Percentiles rank a stretch among this genome's conserved stretches.
Conservation (phyloP, 1,140 invertebrate species). For the Drosophila pachea region DNA sequence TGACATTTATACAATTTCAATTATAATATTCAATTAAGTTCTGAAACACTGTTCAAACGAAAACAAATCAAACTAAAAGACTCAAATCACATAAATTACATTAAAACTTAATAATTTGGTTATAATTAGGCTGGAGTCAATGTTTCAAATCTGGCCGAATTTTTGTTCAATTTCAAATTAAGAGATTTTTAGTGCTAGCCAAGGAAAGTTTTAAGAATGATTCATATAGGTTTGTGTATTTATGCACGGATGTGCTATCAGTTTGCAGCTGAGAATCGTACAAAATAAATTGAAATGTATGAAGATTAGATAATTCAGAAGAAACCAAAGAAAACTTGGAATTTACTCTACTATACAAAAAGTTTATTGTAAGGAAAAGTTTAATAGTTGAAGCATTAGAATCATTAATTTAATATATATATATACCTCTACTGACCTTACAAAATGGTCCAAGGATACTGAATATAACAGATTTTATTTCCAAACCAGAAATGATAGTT, state of each 20-base stretch:
- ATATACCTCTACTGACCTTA: background rate
- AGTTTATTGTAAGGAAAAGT: too few relatives aligned
- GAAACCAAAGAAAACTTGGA: background rate
- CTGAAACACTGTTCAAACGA: background rate
- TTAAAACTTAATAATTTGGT: too few relatives aligned
- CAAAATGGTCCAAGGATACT: too few relatives aligned
- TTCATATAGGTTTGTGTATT: constrained; percentile 5
- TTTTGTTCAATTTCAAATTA: background rate
- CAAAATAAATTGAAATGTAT: constrained; percentile 20
- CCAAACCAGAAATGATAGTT: too few relatives aligned
- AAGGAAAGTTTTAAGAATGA: constrained; percentile 15
- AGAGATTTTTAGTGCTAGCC: background rate
- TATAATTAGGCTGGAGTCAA: background rate
- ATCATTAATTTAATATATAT: too few relatives aligned
- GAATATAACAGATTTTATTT: too few relatives aligned
- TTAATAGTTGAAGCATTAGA: too few relatives aligned
- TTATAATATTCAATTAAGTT: background rate
- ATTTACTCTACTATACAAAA: too few relatives aligned
- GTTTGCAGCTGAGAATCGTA: constrained; percentile 10
- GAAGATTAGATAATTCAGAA: constrained; percentile 34
- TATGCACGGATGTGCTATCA: constrained; percentile 18
- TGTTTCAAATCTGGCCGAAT: background rate
- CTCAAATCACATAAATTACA: background rate
- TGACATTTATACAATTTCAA: constrained; percentile 1
- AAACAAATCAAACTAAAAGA: background rate